phyloP scores from a whole-genome alignment of 2,797 vertebrate species.

The Premnoplex brunnescens region DNA sequence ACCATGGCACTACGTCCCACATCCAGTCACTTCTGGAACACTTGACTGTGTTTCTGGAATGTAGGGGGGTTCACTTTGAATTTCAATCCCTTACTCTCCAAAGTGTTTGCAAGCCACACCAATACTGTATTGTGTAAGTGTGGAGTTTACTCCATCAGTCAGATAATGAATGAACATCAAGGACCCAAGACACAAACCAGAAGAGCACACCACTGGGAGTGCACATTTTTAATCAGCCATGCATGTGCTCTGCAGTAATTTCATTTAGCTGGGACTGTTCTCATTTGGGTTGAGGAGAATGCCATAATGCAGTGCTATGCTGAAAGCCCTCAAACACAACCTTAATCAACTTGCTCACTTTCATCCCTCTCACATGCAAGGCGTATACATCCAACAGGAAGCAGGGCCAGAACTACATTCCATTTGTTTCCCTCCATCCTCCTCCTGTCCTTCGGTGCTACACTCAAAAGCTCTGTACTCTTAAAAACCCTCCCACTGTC shows the following conservation, averaged over 20 bases:
- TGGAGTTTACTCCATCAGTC: neutral
- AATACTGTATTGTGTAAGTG: neutral
- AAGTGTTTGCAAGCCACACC: neutral
- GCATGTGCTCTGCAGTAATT: neutral
- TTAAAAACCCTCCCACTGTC: neutral
- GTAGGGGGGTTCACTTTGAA: neutral
- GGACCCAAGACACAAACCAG: neutral
- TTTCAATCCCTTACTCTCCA: neutral
- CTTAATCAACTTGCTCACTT: rapidly evolving
- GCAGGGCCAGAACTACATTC: neutral
- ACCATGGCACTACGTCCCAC: neutral
- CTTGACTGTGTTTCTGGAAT: neutral
- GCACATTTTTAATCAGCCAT: neutral
- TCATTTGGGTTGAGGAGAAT: neutral
- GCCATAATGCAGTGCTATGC: neutral
- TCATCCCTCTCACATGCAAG: neutral
- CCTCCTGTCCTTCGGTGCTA: neutral
- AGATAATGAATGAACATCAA: neutral
- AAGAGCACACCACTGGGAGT: neutral
- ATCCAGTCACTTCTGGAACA: neutral
- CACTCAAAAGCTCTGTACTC: neutral
- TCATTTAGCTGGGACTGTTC: neutral
- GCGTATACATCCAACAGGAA: neutral
- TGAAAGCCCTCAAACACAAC: neutral
- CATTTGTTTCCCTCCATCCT: neutral